Evolutionary conservation across 2,888 invertebrate species (phyloP).

Genomic region (Gymnoscelis rufifasciata): DNA sequence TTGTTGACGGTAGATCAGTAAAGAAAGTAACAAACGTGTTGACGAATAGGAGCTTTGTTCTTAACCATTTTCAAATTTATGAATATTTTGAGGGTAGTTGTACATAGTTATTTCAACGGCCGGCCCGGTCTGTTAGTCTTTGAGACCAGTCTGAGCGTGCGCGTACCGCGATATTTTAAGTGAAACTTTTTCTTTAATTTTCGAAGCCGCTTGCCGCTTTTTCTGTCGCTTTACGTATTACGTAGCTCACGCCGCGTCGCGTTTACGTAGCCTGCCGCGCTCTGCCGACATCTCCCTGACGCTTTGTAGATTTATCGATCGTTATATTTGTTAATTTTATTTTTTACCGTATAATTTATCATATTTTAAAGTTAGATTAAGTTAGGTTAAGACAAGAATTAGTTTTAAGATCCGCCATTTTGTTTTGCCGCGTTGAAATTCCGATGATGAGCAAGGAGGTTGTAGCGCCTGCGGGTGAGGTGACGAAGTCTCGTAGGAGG

Average conservation of each 20-base stretch:
- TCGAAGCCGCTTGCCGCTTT: conserved; percentile 23
- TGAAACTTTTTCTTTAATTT: conserved; percentile 36
- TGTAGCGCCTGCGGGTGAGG: conserved; percentile 36
- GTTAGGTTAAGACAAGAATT: conserved; percentile 31
- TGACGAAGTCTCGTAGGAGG: conserved; percentile 49
- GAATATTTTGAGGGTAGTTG: conserved; percentile 44
- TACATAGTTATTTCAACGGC: conserved; percentile 16
- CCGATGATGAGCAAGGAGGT: conserved; percentile 54
- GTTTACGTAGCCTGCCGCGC: conserved; percentile 23
- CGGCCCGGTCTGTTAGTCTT: conserved; percentile 44
- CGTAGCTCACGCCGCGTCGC: conserved; percentile 28
- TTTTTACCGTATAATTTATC: conserved; percentile 9
- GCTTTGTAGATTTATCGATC: conserved; percentile 20
- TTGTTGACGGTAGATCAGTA: conserved; percentile 8
- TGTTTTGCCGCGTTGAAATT: conserved; percentile 30
- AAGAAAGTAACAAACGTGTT: neutral
- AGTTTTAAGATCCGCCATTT: conserved; percentile 33
- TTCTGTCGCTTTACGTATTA: conserved; percentile 26
- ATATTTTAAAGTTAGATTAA: conserved; percentile 32
- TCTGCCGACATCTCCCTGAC: conserved; percentile 43
- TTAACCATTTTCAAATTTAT: conserved; percentile 1
- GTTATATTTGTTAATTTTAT: conserved; percentile 29
- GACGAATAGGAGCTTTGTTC: neutral
- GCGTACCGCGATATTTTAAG: conserved; percentile 39
- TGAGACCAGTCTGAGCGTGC: conserved; percentile 51